phyloP scores from a whole-genome alignment of 1,140 invertebrate genomes.

The Drosophila cardini region DNA sequence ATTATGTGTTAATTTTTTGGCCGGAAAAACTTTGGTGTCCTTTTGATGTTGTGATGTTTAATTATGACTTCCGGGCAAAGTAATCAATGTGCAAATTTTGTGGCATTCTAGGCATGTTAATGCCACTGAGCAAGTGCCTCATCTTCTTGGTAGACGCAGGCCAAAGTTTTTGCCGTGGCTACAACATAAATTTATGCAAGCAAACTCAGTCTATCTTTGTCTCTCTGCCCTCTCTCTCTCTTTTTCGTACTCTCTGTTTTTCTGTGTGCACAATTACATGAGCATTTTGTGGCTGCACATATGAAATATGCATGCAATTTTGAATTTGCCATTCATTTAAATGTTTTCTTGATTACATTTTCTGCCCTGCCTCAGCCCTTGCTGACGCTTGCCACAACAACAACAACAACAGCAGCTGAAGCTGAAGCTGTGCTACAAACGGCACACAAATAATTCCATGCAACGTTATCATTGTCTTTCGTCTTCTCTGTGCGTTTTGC shows the following conservation, averaged over 20 bases:
- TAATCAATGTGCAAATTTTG: conserved; percentile 80
- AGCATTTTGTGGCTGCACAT: conserved; percentile 81
- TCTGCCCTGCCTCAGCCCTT: conserved; percentile 48
- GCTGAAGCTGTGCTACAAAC: conserved; percentile 32
- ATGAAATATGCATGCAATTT: conserved; percentile 83
- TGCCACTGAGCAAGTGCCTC: conserved; percentile 4
- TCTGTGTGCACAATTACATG: conserved; percentile 73
- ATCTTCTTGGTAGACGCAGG: background rate
- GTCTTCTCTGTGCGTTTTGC: conserved; percentile 51
- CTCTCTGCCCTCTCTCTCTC: background rate
- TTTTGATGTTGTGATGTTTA: conserved; percentile 67
- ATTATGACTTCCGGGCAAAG: conserved; percentile 78
- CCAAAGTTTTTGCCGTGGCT: conserved; percentile 63
- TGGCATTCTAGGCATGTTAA: conserved; percentile 58
- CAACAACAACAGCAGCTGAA: conserved; percentile 23
- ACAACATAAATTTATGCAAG: conserved; percentile 76
- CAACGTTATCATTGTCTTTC: conserved; percentile 73
- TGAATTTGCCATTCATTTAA: conserved; percentile 82
- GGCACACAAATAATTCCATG: conserved; percentile 64
- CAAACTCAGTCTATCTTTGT: background rate
- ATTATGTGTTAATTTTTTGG: conserved; percentile 77
- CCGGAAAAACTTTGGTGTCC: conserved; percentile 52
- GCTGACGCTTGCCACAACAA: conserved; percentile 38
- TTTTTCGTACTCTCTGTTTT: conserved; percentile 13
- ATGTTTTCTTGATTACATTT: conserved; percentile 82